Percentiles rank a stretch among this genome's conserved stretches.
phyloP scores from a whole-genome alignment of 2,888 invertebrate species.

The Linyphia triangularis region DNA sequence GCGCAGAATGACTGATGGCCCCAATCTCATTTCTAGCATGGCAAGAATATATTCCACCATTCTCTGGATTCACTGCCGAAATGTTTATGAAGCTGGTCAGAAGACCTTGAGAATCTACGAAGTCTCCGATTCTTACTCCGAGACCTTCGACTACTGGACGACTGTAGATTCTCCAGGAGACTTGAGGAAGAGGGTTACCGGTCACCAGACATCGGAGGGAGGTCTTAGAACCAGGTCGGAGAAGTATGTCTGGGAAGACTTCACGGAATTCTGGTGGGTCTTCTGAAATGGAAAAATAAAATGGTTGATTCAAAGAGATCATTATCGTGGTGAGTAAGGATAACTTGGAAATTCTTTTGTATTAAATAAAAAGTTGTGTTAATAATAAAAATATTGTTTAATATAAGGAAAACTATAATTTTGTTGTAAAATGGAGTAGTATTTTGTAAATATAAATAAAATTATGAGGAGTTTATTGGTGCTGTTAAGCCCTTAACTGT shows the following conservation, averaged over 20 bases:
- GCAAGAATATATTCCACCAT: constrained; percentile 73
- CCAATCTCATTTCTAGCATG: constrained; percentile 74
- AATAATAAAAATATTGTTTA: no score
- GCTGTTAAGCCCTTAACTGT: no score
- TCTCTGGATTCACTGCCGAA: constrained; percentile 62
- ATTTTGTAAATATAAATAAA: no score
- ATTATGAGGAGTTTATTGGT: no score
- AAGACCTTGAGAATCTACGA: constrained; percentile 71
- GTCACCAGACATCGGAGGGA: constrained; percentile 72
- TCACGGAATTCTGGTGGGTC: constrained; percentile 72
- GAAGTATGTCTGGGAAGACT: constrained; percentile 63
- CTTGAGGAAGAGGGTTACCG: constrained; percentile 74
- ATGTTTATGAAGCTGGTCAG: constrained; percentile 75
- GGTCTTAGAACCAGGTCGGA: constrained; percentile 59
- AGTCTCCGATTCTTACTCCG: constrained; percentile 68
- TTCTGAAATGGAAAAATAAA: constrained; percentile 35
- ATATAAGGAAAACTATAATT: no score
- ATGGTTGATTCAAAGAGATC: no score
- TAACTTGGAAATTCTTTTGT: no score
- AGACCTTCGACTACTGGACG: constrained; percentile 64
- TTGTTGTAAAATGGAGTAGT: no score
- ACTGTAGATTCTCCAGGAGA: constrained; percentile 71
- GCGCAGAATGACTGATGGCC: constrained; percentile 64
- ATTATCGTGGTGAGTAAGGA: no score
- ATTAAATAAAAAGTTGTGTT: no score